These are phyloP conservation scores for Cheirogaleus medius DNA, from an alignment of 2,113 vertebrate species.

Conservation along the genomic window DNA sequence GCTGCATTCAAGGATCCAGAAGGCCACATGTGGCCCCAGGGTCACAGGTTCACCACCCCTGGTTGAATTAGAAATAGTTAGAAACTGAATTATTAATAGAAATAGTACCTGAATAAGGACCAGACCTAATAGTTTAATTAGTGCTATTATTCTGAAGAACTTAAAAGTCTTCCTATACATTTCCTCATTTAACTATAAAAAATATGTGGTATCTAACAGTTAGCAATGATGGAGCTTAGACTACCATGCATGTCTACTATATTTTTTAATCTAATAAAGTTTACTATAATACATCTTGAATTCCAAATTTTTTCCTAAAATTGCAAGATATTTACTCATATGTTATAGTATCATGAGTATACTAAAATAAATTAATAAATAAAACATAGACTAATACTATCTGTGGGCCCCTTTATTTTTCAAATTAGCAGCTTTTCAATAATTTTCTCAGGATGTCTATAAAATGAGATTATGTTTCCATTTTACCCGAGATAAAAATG, in stretches of 20 bases:
- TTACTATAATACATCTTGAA: neutral
- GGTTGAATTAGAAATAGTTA: constrained; percentile 10
- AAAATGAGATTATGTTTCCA: neutral
- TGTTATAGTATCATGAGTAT: neutral
- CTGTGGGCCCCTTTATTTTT: constrained; percentile 4
- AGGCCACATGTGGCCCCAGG: too few relatives aligned
- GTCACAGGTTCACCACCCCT: neutral
- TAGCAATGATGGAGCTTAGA: neutral
- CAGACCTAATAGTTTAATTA: constrained; percentile 23
- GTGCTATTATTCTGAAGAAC: neutral
- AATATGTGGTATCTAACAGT: neutral
- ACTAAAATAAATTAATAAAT: neutral
- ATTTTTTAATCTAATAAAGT: constrained; percentile 34
- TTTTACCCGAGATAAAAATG: neutral
- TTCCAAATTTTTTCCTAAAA: constrained; percentile 5
- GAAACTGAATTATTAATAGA: neutral
- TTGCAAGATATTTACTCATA: neutral
- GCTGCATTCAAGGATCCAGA: too few relatives aligned
- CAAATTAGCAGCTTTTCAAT: constrained; percentile 26
- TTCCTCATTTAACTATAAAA: constrained; percentile 36
- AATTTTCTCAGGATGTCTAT: constrained; percentile 3
- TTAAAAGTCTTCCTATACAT: constrained; percentile 18
- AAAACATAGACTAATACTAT: neutral
- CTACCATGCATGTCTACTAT: neutral
- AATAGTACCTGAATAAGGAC: neutral